Percentiles rank a stretch among this genome's conserved stretches.
Conservation (phyloP, 2,113 vertebrate species). For the Apodemus speciosus region DNA sequence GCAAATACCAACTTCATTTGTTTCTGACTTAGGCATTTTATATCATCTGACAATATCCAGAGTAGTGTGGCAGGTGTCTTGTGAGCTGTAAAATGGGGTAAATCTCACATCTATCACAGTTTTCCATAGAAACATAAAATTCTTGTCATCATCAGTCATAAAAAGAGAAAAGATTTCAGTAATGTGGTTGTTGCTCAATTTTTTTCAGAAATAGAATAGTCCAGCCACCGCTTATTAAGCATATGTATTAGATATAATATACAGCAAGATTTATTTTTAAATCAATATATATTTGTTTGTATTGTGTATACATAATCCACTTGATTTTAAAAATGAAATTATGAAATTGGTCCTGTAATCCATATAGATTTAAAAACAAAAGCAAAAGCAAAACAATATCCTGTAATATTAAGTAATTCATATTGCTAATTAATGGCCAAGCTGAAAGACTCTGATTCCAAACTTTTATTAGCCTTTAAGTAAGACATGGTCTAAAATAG, state of each 20-base stretch:
- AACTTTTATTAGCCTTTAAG: conserved; percentile 25
- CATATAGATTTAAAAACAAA: not conserved
- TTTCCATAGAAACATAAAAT: conserved; percentile 28
- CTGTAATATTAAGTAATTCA: not conserved
- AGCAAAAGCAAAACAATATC: not conserved
- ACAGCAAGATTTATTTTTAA: not conserved
- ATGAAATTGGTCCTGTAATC: not conserved
- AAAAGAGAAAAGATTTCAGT: not conserved
- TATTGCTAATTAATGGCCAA: not conserved
- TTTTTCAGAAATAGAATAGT: conserved; percentile 46
- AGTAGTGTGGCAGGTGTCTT: not conserved
- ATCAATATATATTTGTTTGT: not conserved
- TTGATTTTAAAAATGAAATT: conserved; percentile 39
- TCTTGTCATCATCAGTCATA: not conserved
- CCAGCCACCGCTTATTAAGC: not conserved
- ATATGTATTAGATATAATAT: not conserved
- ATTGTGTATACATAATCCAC: not conserved
- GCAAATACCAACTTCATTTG: conserved; percentile 37
- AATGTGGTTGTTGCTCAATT: not conserved
- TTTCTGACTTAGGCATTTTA: conserved; percentile 5
- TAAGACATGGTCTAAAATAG: not conserved
- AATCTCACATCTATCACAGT: not conserved
- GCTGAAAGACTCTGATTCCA: not conserved
- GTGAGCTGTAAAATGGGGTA: not conserved
- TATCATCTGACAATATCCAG: not conserved